A percentile compares a stretch with the other conserved stretches of the same genome.
phyloP scores from a whole-genome alignment of 2,113 vertebrate species.

The Leptobrachium leishanense region DNA sequence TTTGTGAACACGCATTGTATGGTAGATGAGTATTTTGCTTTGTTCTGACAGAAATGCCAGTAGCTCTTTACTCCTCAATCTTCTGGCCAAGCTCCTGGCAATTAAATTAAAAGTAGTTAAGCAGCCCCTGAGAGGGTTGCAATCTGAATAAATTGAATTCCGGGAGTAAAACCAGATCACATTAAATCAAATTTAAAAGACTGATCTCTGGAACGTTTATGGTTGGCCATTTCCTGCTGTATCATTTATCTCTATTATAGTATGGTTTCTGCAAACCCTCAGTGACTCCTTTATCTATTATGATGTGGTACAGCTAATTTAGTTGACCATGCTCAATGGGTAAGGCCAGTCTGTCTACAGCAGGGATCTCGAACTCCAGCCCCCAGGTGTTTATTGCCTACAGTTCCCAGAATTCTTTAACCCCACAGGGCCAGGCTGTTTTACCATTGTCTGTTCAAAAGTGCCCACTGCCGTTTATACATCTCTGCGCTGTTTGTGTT shows the following conservation, averaged over 20 bases:
- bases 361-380: no score
- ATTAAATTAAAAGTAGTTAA: slow-evolving; percentile 43
- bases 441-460: no score
- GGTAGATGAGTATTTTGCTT: not conserved
- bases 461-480: no score
- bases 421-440: no score
- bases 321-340: not conserved
- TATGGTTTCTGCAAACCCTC: not conserved
- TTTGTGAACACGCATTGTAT: not conserved
- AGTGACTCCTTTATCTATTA: not conserved
- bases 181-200: slow-evolving; percentile 33
- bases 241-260: not conserved
- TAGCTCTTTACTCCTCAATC: slow-evolving; percentile 18
- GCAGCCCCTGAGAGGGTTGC: slow-evolving; percentile 24
- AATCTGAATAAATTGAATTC: slow-evolving; percentile 23
- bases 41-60: not conserved
- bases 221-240: slow-evolving; percentile 25
- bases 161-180: slow-evolving; percentile 43
- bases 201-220: slow-evolving; percentile 18
- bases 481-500: no score
- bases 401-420: no score
- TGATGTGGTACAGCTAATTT: not conserved
- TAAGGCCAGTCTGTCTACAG: not conserved
- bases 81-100: slow-evolving; percentile 30
- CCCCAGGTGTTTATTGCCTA: no score